Evolutionary conservation across 1,140 invertebrate species (phyloP), one percentile per base, ranked within the genome.

Genomic region (Tachypleus tridentatus): DNA sequence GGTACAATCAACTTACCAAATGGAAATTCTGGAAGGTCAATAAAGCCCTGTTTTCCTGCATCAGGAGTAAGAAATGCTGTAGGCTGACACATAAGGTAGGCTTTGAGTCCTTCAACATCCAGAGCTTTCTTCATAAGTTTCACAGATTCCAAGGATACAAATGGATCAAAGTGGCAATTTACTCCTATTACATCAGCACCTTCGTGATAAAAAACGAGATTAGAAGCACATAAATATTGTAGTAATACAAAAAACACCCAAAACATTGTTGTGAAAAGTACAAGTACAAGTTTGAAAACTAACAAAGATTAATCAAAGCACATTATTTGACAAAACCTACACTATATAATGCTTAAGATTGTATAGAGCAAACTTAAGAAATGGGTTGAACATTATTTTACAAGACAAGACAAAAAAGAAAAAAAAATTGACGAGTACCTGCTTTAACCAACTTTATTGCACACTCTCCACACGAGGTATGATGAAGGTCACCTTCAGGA

Each of bases 1-100:
- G 29, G 29, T 29, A 29, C 29, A 29, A 29, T 29, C 2, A 29
- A 49, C 65, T 71, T 68, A 77, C 76, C 77, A 64, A 79, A 79
- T 47, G 77, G 77, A 62, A 79, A 79, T 67, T 79, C 77, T 8
- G 77, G 77, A 8, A 79, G 70, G 65, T 79, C 77, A 63, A 79
- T 79, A 70, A 79, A 79, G 49, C 77, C 77, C 65, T 79, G 77
- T 62, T 76, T 77, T 8, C 69, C 69, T 9, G 74, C 75, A 63
- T 79, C 77, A 3, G 77, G 77, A 8, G 75, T 77, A 61, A 75
- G 74, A 63, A 65, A 77, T 29, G 72, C 77, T 2, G 79, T 66
- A 3, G 77, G 77, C 67, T 79, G 77, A 9, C 64, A 57, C 73
- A 79, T 79, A 9, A 78, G 67, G 61, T 77, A 72, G 6, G 70